Conservation (phyloP, 2,113 vertebrate genomes). For the Sarotherodon lohbergeri region DNA sequence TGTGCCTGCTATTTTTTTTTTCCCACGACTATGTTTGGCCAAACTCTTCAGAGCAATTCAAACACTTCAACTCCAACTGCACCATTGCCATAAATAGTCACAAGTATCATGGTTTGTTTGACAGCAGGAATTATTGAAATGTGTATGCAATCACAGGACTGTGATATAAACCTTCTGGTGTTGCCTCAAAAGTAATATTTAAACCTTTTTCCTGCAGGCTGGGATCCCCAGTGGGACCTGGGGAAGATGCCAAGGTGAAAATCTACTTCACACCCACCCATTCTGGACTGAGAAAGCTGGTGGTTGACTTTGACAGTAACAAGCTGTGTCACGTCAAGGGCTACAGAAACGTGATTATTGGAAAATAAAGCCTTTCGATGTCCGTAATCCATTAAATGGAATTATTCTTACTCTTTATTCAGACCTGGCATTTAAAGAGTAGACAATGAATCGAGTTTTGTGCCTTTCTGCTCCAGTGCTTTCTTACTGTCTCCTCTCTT, state of each 20-base stretch:
- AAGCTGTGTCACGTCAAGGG: slow-evolving; percentile 84
- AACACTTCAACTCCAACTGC: neutral
- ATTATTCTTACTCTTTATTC: neutral
- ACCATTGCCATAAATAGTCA: slow-evolving; percentile 12
- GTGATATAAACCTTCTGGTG: neutral
- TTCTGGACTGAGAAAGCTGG: slow-evolving; percentile 78
- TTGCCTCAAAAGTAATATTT: slow-evolving; percentile 2
- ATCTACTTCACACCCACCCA: slow-evolving; percentile 79
- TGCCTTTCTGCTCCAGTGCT: neutral
- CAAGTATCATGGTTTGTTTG: neutral
- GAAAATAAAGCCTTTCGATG: slow-evolving; percentile 42
- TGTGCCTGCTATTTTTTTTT: neutral
- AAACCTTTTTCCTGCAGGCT: slow-evolving; percentile 58
- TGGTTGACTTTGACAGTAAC: slow-evolving; percentile 88
- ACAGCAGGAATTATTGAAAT: neutral
- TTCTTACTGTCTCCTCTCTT: neutral
- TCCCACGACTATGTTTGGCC: neutral
- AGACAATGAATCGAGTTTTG: neutral
- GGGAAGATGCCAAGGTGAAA: slow-evolving; percentile 73
- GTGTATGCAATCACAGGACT: neutral
- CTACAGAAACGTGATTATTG: slow-evolving; percentile 84
- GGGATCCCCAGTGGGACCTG: slow-evolving; percentile 57
- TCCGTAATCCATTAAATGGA: neutral
- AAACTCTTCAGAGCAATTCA: neutral
- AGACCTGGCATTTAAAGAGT: neutral